These are phyloP conservation scores for Calephelis perditalis DNA, from an alignment of 2,888 invertebrate species.

Conservation along the genomic window DNA sequence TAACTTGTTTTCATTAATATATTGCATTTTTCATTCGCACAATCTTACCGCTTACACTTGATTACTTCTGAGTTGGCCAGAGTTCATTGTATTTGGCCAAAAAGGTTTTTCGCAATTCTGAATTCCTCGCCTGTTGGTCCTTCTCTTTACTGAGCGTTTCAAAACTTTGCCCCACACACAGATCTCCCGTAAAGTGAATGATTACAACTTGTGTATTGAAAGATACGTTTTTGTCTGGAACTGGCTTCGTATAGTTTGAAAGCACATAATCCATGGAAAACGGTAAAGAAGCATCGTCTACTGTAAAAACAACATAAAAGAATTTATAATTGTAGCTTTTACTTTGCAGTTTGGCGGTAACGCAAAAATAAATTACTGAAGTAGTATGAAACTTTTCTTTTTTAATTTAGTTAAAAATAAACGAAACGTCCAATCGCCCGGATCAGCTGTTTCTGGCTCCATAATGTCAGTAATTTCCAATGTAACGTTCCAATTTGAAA, in stretches of 20 bases:
- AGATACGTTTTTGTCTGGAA: slow-evolving; percentile 64
- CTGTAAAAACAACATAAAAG: slow-evolving; percentile 27
- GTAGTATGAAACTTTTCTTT: too few species aligned
- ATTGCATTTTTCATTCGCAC: slow-evolving; percentile 9
- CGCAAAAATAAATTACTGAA: too few species aligned
- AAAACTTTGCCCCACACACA: slow-evolving; percentile 71
- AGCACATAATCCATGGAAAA: slow-evolving; percentile 55
- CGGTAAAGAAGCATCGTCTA: slow-evolving; percentile 43
- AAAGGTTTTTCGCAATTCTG: slow-evolving; percentile 78
- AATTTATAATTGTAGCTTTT: too few species aligned
- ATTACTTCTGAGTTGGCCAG: slow-evolving; percentile 44
- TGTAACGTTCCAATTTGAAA: neutral
- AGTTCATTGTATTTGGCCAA: slow-evolving; percentile 68
- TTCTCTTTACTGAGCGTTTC: slow-evolving; percentile 81
- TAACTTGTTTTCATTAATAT: slow-evolving; percentile 19
- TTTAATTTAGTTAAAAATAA: too few species aligned
- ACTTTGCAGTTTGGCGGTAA: too few species aligned
- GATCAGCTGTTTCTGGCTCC: too few species aligned
- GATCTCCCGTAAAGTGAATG: slow-evolving; percentile 80
- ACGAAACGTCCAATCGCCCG: too few species aligned
- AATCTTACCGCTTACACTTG: slow-evolving; percentile 1
- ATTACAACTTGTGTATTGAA: slow-evolving; percentile 79
- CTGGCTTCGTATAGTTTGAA: slow-evolving; percentile 53
- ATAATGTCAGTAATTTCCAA: neutral
- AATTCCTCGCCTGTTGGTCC: slow-evolving; percentile 81